Base-by-base conservation (phyloP, 2,797 vertebrate genomes). In the Enteromius viviparus region DNA sequence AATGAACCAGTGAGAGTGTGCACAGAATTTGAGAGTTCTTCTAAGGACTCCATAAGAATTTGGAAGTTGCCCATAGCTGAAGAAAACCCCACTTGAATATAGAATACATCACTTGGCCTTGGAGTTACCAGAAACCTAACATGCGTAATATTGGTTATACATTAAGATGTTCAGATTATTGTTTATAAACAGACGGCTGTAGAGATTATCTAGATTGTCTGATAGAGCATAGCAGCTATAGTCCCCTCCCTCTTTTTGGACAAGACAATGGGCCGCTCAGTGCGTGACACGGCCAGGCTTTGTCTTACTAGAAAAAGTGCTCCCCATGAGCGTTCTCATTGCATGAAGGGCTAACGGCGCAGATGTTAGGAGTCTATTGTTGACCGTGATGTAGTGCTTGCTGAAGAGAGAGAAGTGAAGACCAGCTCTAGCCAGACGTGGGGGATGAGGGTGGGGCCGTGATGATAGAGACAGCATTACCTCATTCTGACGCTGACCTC, bases 281-380 rank as follows among this genome's bases (percentile, higher is more conserved):
- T 47, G 64, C 76, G 14, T 66, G 70, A 85, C 84, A 85, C 49
- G 81, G 64, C 19, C 40, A 6, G 53, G 76, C 86, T 87, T 87
- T 87, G 87, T 88, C 82, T 83, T 74, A 47, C 65, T 53, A 65
- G 45, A 60, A 87, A 76, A 78, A 78, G 65, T 62, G 84, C 83
- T 76, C 65, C 82, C 76, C 88, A 87, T 81, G 74, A 45, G 88
- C 87, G 88, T 89, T 91, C 86, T 87, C 68, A 85, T 81, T 88
- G 84, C 83, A 87, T 89, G 89, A 88, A 83, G 82, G 80, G 83
- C 85, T 85, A 87, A 87, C 83, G 10, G 81, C 82, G 87, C 90
- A 90, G 87, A 91, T 90, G 91, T 92, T 90, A 90, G 86, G 40
- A 89, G 89, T 89, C 91, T 89, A 85, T 85, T 88, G 89, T 82